A percentile compares a stretch with the other conserved stretches of the same genome.
These are phyloP conservation scores for Muscicapa striata DNA, from an alignment of 2,797 vertebrate genomes.

Conservation along the genomic window DNA sequence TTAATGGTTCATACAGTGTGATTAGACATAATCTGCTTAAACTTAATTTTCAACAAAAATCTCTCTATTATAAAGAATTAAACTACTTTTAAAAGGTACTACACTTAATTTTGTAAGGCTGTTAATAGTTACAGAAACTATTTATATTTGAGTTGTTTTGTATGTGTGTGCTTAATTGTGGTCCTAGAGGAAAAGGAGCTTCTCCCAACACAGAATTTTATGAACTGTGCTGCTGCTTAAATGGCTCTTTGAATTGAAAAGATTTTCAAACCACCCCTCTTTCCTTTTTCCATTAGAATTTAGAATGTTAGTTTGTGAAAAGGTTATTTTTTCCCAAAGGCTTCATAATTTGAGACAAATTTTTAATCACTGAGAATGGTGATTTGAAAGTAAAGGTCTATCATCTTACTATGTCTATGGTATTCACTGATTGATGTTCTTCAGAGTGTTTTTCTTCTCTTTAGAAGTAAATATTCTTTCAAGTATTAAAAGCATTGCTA, in stretches of 20 bases:
- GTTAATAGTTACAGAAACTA: not conserved
- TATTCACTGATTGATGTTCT: not conserved
- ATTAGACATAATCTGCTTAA: not conserved
- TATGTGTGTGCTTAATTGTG: not conserved
- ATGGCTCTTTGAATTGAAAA: not conserved
- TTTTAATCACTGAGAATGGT: not conserved
- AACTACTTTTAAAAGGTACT: not conserved
- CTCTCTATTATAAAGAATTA: not conserved
- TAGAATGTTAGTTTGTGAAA: not conserved
- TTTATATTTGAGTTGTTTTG: not conserved
- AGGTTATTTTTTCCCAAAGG: not conserved
- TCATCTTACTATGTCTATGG: not conserved
- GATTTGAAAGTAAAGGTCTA: not conserved
- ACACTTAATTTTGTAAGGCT: not conserved
- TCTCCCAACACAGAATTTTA: not conserved
- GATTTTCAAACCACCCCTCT: not conserved
- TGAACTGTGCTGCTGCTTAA: not conserved
- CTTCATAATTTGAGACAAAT: not conserved
- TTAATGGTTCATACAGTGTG: not conserved
- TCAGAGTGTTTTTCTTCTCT: not conserved
- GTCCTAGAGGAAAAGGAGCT: not conserved
- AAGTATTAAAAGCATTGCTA: not conserved
- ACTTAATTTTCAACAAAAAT: not conserved
- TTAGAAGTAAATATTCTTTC: not conserved
- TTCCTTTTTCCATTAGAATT: not conserved